phyloP scores from a whole-genome alignment of 2,113 vertebrate species.

The Ciconia stormi region DNA sequence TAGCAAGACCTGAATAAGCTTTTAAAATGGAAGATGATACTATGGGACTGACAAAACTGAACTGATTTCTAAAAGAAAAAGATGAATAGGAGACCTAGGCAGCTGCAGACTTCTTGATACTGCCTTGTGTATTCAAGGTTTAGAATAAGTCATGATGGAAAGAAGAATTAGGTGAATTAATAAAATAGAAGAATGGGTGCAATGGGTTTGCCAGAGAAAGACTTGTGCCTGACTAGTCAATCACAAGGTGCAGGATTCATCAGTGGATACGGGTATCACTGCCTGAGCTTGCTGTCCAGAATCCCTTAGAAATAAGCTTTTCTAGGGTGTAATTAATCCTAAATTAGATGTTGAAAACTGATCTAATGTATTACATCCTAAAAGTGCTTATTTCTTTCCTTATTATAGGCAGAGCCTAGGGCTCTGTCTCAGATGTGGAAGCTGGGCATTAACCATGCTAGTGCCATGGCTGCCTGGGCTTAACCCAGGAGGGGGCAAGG shows the following conservation, averaged over 20 bases:
- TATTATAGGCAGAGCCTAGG: background rate
- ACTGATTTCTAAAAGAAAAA: background rate
- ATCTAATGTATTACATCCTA: constrained; percentile 6
- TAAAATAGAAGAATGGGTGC: background rate
- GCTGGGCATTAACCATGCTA: background rate
- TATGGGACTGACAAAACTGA: background rate
- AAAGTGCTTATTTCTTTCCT: constrained; percentile 4
- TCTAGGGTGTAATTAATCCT: constrained; percentile 27
- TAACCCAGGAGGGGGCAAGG: background rate
- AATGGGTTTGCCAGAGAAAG: background rate
- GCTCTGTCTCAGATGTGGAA: background rate
- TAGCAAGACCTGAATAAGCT: background rate
- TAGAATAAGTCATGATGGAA: background rate
- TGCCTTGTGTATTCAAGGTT: background rate
- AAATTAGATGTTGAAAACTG: constrained; percentile 38
- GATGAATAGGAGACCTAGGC: background rate
- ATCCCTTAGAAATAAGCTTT: background rate
- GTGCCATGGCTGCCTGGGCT: background rate
- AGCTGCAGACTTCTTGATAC: background rate
- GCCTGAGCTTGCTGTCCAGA: background rate
- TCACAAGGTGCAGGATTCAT: background rate
- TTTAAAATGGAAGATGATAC: background rate
- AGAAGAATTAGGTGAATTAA: background rate
- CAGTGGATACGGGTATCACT: background rate
- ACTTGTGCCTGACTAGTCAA: background rate